Base-by-base conservation (phyloP, 2,888 invertebrate species). In the Dione vanillae region DNA sequence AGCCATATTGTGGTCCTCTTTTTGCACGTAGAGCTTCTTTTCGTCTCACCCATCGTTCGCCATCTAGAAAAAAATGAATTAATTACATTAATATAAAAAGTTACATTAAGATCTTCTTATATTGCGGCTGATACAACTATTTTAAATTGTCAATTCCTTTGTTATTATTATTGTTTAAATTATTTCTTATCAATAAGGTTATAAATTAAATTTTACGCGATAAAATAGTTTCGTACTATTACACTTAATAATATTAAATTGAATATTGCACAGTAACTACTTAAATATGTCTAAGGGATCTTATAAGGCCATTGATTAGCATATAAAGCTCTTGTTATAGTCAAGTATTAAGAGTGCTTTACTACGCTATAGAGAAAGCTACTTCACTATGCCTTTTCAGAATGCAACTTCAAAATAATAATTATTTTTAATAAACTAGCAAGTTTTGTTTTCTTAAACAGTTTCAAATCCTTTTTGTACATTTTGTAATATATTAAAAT, bases 1-100 rank as follows among this genome's bases (percentile, higher is more conserved):
- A 67, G 16, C 54, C 64, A 27, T 71, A 66, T 27, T 70, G 69
- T 58, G 56, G 47, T 61, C 58, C 67, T 65, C 68, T 71, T 69
- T 67, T 70, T 10, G 45, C 70, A 20, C 73, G 74, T 54, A 68
- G 52, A 35, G 71, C 35, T 68, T 74, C 66, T 66, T 73, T 75
- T 51, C 70, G 70, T 49, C 51, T 74, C 16, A 64, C 66, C 77
- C 74, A 73, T 47, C 69, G n/a, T 35, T 70, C 70, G 54, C 51
- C 64, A 61, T 45, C 77, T 77, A 66, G 11, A 71, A 74, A 65
- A 14, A 47, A 47, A 43, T 43, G 20, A 7, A 9, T 16, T 20
- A 7, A 9, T 16, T 20, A 43, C 7, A 20, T 20, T 20, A 41
- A 41, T 20, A 27, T 12, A 51, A 51, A 52, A 27, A 11, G 12